Evolutionary conservation across 2,888 invertebrate genomes (phyloP).

Genomic region (Galeopsomyia nigrocyanea): DNA sequence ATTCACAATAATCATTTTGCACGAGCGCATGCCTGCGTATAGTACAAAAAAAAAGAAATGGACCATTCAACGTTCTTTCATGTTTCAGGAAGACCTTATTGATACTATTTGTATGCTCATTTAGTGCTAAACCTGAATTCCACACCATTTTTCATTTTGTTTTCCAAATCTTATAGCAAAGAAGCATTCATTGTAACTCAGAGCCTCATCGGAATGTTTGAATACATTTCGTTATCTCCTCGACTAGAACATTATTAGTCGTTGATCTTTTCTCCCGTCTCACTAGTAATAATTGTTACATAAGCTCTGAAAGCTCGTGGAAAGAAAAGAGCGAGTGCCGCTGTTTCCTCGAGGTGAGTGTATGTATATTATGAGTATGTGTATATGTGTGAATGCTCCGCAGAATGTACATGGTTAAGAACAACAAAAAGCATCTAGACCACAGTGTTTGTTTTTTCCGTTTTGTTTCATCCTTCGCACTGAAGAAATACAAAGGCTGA

Average conservation of each 20-base stretch:
- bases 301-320: slow-evolving; percentile 47
- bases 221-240: slow-evolving; percentile 56
- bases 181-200: slow-evolving; percentile 57
- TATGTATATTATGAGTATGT: too few species aligned
- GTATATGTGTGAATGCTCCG: slow-evolving; percentile 52
- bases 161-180: slow-evolving; percentile 53
- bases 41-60: slow-evolving; percentile 50
- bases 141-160: slow-evolving; percentile 49
- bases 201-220: slow-evolving; percentile 63
- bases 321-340: slow-evolving; percentile 47
- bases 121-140: slow-evolving; percentile 63
- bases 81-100: slow-evolving; percentile 64
- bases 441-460: slow-evolving; percentile 50
- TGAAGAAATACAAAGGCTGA: slow-evolving; percentile 34
- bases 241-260: slow-evolving; percentile 46
- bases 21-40: slow-evolving; percentile 21
- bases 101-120: slow-evolving; percentile 58
- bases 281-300: slow-evolving; percentile 25
- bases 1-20: slow-evolving; percentile 29
- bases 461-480: slow-evolving; percentile 3
- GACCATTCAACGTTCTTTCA: slow-evolving; percentile 55
- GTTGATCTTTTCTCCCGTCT: slow-evolving; percentile 38
- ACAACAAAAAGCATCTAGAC: slow-evolving; percentile 61
- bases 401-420: slow-evolving; percentile 58
- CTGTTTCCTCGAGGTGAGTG: slow-evolving; percentile 53